Percentiles rank a stretch among this genome's conserved stretches.
phyloP scores from a whole-genome alignment of 2,888 invertebrate species.

The Luperina testacea region DNA sequence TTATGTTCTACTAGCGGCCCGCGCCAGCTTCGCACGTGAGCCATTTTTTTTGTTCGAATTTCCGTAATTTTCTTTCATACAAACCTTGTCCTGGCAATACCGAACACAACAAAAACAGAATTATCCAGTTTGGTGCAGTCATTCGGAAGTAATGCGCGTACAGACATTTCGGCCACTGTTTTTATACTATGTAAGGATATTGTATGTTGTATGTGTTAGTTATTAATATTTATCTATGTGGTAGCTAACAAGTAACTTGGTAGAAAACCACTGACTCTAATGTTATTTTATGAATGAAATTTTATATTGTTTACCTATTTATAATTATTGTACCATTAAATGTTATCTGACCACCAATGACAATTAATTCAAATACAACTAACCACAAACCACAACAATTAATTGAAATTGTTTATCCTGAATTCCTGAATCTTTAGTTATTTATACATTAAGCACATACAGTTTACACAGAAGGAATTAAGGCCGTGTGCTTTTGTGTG shows the following conservation, averaged over 20 bases:
- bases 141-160: too few relatives aligned
- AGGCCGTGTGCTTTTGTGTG: background rate
- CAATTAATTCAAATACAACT: conserved; percentile 2
- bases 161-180: too few relatives aligned
- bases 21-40: too few relatives aligned
- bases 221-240: background rate
- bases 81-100: too few relatives aligned
- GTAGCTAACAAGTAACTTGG: background rate
- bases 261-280: background rate
- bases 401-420: background rate
- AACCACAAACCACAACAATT: background rate
- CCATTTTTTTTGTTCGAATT: too few relatives aligned
- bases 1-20: background rate
- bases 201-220: background rate
- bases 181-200: too few relatives aligned
- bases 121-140: too few relatives aligned
- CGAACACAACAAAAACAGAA: too few relatives aligned
- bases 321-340: background rate
- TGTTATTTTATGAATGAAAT: background rate
- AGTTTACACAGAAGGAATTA: background rate
- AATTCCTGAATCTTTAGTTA: background rate
- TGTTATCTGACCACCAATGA: conserved; percentile 1
- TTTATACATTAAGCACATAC: background rate
- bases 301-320: background rate
- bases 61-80: too few relatives aligned